Conservation (phyloP, 1,140 invertebrate genomes). For the Teleopsis dalmanni region DNA sequence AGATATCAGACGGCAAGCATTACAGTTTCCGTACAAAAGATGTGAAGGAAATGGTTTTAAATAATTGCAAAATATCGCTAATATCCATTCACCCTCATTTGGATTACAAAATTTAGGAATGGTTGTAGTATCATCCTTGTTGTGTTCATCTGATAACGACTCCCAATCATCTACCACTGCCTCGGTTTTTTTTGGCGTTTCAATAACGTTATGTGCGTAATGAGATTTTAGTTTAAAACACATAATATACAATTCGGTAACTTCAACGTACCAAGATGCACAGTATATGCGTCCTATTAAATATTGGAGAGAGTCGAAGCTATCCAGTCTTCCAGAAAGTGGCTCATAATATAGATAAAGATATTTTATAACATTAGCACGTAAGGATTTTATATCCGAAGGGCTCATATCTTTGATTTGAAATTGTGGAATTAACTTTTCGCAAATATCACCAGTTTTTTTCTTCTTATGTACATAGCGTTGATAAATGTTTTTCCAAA, state of each 20-base stretch:
- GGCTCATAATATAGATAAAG: conserved; percentile 26
- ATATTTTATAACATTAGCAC: conserved; percentile 21
- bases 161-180: conserved; percentile 12
- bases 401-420: conserved; percentile 20
- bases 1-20: conserved; percentile 16
- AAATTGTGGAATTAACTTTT: conserved; percentile 23
- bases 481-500: conserved; percentile 31
- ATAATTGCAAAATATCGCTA: conserved; percentile 22
- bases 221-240: conserved; percentile 20
- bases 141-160: conserved; percentile 14
- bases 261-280: conserved; percentile 23
- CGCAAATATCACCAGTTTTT: not conserved
- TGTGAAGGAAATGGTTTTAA: conserved; percentile 25
- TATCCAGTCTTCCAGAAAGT: conserved; percentile 19
- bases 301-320: conserved; percentile 26
- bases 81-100: conserved; percentile 22
- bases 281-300: conserved; percentile 23
- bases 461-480: too few species aligned
- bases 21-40: conserved; percentile 18
- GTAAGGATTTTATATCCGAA: conserved; percentile 21
- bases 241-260: conserved; percentile 25
- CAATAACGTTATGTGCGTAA: not conserved
- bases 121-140: not conserved
- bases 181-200: not conserved
- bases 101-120: not conserved